These are phyloP conservation scores for Odiellus spinosus DNA, from an alignment of 2,888 invertebrate genomes.

Conservation along the genomic window DNA sequence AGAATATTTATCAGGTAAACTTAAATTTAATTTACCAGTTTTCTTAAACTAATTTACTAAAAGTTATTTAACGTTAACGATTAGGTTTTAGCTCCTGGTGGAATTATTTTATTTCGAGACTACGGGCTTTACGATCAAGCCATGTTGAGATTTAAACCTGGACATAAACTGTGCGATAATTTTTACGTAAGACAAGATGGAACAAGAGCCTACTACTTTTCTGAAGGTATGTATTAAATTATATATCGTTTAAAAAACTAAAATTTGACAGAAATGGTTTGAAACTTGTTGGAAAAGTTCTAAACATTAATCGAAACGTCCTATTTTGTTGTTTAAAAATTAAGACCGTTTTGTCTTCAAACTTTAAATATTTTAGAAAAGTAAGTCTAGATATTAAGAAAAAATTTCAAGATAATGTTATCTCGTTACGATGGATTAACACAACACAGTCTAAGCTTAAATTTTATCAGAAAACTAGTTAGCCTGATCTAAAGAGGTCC, in stretches of 20 bases:
- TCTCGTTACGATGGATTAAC: too few species aligned
- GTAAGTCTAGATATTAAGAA: too few species aligned
- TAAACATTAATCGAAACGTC: constrained; percentile 1
- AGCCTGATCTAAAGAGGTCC: too few species aligned
- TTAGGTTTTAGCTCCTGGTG: constrained; percentile 42
- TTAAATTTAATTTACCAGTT: background rate
- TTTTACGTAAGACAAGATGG: constrained; percentile 95
- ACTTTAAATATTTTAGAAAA: too few species aligned
- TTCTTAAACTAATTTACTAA: constrained; percentile 36
- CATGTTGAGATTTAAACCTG: constrained; percentile 79
- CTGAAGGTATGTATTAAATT: constrained; percentile 25
- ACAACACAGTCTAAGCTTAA: too few species aligned
- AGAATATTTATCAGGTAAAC: constrained; percentile 42
- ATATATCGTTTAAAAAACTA: background rate
- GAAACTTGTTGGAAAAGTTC: constrained; percentile 26
- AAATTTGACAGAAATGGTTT: background rate
- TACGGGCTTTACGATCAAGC: constrained; percentile 94
- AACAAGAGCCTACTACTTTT: constrained; percentile 50
- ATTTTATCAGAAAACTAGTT: too few species aligned
- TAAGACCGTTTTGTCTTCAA: too few species aligned
- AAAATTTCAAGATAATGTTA: too few species aligned
- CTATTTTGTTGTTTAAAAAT: background rate
- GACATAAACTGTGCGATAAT: constrained; percentile 77
- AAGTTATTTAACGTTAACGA: constrained; percentile 3
- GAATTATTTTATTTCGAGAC: constrained; percentile 70